phyloP scores from a whole-genome alignment of 2,888 invertebrate genomes.

The Tipula unca region DNA sequence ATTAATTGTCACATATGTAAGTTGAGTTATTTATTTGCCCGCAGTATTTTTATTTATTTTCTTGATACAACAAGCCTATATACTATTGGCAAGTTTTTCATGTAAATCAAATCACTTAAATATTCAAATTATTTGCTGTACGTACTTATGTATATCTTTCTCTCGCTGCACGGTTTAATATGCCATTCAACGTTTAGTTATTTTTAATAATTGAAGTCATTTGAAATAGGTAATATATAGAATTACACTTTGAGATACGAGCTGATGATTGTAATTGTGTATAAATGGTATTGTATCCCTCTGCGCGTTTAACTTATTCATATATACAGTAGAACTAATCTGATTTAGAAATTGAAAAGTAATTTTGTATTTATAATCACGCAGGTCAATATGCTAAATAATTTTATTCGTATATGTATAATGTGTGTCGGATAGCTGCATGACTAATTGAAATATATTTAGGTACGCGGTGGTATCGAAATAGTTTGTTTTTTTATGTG shows the following conservation, averaged over 20 bases:
- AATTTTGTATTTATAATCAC: neutral
- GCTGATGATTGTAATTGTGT: neutral
- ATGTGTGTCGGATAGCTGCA: neutral
- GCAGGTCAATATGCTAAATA: neutral
- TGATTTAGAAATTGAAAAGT: neutral
- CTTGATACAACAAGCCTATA: neutral
- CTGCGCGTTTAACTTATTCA: neutral
- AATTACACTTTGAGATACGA: neutral
- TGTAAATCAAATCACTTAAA: slow-evolving; percentile 8
- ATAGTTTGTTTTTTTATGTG: neutral
- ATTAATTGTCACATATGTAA: neutral
- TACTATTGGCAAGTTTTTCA: neutral
- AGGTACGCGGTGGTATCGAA: neutral
- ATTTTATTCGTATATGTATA: neutral
- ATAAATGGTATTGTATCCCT: neutral
- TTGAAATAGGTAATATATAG: neutral
- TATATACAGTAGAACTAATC: neutral
- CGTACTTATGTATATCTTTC: neutral
- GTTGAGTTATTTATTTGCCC: slow-evolving; percentile 14
- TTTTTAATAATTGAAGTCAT: neutral
- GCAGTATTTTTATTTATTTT: neutral
- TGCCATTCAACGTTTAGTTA: neutral
- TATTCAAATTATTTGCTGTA: neutral
- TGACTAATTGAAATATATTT: slow-evolving; percentile 1
- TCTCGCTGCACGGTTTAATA: neutral